A percentile compares a stretch with the other conserved stretches of the same genome.
Evolutionary conservation across 2,113 vertebrate species (phyloP).

Genomic region (Cyanocitta stelleri): DNA sequence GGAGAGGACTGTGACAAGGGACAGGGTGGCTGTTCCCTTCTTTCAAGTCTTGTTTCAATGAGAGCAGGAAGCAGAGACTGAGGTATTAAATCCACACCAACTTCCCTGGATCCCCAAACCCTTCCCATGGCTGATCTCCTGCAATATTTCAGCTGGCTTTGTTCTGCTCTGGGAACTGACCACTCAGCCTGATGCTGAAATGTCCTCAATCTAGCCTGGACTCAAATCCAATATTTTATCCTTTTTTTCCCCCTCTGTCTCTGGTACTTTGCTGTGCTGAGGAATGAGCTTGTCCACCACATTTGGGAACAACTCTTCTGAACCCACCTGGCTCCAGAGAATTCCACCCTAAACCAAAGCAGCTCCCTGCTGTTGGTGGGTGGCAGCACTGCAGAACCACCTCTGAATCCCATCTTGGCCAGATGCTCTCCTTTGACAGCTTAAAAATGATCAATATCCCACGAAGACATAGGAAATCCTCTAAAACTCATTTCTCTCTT

Average conservation of each 20-base stretch:
- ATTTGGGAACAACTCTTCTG: not conserved
- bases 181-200: not conserved
- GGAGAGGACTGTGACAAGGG: not conserved
- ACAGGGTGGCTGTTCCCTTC: not conserved
- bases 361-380: not conserved
- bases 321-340: not conserved
- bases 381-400: not conserved
- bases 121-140: not conserved
- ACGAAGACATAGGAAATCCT: not conserved
- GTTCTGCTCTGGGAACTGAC: not conserved
- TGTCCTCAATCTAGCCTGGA: not conserved
- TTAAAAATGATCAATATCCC: not conserved
- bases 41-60: not conserved
- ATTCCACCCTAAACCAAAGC: not conserved
- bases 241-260: rapidly evolving
- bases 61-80: not conserved
- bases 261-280: not conserved
- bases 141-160: not conserved
- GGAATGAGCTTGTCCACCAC: not conserved
- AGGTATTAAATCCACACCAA: not conserved
- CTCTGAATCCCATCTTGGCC: not conserved
- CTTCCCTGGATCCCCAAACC: not conserved
- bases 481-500: not conserved
- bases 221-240: not conserved
- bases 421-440: not conserved